These are phyloP conservation scores for Brachyalestes nurse DNA, from an alignment of 2,797 vertebrate species.

Conservation along the genomic window DNA sequence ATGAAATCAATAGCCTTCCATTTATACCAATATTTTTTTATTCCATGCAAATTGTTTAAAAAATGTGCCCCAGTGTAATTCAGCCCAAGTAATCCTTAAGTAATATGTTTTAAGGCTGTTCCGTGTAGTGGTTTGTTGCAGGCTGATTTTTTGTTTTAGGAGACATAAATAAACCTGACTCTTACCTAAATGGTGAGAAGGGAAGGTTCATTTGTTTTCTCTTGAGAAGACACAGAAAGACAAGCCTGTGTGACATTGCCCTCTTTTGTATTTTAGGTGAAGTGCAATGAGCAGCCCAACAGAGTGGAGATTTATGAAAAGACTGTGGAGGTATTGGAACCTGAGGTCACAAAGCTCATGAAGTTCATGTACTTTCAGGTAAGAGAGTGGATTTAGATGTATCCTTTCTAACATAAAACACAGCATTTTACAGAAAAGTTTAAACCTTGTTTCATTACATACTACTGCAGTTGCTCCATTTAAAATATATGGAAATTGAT, in stretches of 20 bases:
- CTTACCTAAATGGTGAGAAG: no score
- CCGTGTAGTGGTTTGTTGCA: no score
- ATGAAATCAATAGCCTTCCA: no score
- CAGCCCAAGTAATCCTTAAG: no score
- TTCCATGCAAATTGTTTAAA: no score
- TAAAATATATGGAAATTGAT: neutral
- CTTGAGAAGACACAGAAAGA: neutral
- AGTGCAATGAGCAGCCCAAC: conserved; percentile 98
- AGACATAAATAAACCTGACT: no score
- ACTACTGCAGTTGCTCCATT: no score
- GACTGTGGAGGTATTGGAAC: conserved; percentile 97
- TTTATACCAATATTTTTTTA: no score
- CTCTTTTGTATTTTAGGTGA: conserved; percentile 83
- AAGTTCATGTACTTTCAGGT: conserved; percentile 99
- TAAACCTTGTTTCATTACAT: no score
- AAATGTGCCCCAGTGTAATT: no score
- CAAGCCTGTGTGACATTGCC: conserved; percentile 57
- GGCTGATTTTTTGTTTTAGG: no score
- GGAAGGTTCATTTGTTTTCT: neutral
- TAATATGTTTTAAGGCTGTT: no score
- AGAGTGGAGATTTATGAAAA: conserved; percentile 99
- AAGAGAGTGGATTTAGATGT: conserved; percentile 77
- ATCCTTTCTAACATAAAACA: neutral
- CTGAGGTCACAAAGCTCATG: conserved; percentile 98
- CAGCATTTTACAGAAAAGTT: neutral